Conservation (phyloP, 1,140 invertebrate genomes). For the Pseudomyrmex cubaensis region DNA sequence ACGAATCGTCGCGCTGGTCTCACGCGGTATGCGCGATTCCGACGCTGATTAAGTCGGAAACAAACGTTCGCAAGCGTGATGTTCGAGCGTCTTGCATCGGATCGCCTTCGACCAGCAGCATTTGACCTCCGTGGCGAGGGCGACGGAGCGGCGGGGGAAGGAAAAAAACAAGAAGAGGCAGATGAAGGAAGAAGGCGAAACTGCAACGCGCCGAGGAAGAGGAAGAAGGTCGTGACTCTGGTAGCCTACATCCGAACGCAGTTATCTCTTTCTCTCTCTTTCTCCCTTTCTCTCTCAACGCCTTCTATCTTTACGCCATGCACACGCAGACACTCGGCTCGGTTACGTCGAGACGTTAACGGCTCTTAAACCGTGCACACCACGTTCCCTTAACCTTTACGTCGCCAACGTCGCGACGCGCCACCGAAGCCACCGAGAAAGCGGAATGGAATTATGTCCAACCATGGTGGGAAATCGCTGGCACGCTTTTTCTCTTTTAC, state of each 20-base stretch:
- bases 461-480: neutral
- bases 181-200: conserved; percentile 63
- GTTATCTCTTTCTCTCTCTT: conserved; percentile 69
- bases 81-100: conserved; percentile 49
- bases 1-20: conserved; percentile 27
- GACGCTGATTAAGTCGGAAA: conserved; percentile 49
- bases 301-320: conserved; percentile 63
- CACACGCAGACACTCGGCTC: conserved; percentile 41
- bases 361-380: conserved; percentile 66
- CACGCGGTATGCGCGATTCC: conserved; percentile 46
- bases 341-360: conserved; percentile 70
- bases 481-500: conserved; percentile 11
- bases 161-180: conserved; percentile 38
- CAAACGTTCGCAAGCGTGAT: conserved; percentile 45
- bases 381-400: conserved; percentile 58
- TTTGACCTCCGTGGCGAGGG: conserved; percentile 55
- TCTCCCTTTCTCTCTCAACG: conserved; percentile 69
- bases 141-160: conserved; percentile 28
- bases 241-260: conserved; percentile 83
- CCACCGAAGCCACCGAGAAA: conserved; percentile 1
- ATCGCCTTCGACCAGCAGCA: conserved; percentile 53
- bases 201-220: conserved; percentile 77
- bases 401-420: conserved; percentile 2
- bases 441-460: conserved; percentile 6
- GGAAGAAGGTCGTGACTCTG: conserved; percentile 84